phyloP scores from a whole-genome alignment of 2,113 vertebrate genomes.

The Pithys albifrons region DNA sequence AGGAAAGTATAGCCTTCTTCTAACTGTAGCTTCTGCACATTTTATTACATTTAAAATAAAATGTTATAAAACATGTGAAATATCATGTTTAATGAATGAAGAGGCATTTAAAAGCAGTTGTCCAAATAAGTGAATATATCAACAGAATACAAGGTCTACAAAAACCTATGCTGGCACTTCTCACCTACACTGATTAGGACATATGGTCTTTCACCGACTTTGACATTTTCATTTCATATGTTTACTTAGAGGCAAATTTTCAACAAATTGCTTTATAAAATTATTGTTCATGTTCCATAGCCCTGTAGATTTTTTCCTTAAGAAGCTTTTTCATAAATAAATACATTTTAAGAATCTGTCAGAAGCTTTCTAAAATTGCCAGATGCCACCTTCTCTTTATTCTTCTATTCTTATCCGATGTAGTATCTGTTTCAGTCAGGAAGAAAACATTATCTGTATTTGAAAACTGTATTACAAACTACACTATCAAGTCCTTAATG shows the following conservation, averaged over 20 bases:
- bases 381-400: background rate
- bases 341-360: background rate
- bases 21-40: background rate
- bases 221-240: background rate
- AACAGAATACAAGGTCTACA: background rate
- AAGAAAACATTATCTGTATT: background rate
- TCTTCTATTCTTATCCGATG: slow-evolving; percentile 19
- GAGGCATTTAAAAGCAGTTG: background rate
- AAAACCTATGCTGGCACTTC: background rate
- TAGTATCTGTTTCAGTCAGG: background rate
- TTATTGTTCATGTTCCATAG: background rate
- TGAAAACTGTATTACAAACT: slow-evolving; percentile 6
- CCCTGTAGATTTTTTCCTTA: background rate
- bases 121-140: background rate
- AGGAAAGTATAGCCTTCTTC: background rate
- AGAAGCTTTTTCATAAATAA: background rate
- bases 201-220: background rate
- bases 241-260: background rate
- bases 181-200: background rate
- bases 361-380: background rate
- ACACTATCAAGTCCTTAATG: background rate
- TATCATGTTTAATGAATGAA: background rate
- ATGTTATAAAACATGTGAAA: background rate
- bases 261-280: background rate
- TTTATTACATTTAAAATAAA: background rate